Percentiles rank a stretch among this genome's conserved stretches.
Evolutionary conservation across 2,888 invertebrate species (phyloP).

Genomic region (Hyposoter didymator): DNA sequence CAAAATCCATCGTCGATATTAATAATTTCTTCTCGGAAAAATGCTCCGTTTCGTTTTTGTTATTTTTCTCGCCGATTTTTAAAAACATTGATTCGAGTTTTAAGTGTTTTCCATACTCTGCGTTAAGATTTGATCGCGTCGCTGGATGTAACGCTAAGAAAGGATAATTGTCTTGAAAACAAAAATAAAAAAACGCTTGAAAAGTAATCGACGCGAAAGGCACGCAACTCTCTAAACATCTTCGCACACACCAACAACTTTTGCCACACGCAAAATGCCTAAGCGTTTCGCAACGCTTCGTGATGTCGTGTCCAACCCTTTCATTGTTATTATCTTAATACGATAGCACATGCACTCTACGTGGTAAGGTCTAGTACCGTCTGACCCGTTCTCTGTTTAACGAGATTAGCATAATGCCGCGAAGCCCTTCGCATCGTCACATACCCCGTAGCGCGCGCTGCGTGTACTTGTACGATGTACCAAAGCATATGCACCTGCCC

Average conservation of each 20-base stretch:
- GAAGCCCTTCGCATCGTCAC: conserved; percentile 79
- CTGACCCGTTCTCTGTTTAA: conserved; percentile 81
- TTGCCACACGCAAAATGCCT: neutral
- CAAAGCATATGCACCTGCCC: conserved; percentile 47
- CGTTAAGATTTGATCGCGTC: neutral
- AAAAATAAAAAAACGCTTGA: neutral
- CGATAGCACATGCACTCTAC: conserved; percentile 70
- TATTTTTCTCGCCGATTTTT: neutral
- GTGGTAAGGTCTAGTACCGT: conserved; percentile 77
- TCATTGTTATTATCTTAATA: conserved; percentile 80
- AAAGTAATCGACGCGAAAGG: neutral
- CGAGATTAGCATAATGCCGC: conserved; percentile 82
- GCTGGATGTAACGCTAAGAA: neutral
- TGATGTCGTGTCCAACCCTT: conserved; percentile 72
- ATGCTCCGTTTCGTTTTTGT: neutral
- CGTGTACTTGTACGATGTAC: conserved; percentile 44
- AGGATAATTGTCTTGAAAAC: neutral
- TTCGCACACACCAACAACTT: neutral
- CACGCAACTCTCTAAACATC: conserved; percentile 4
- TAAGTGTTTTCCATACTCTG: neutral
- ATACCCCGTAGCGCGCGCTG: conserved; percentile 70
- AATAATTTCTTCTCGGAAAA: neutral
- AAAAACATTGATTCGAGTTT: no score
- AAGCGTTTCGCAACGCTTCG: conserved; percentile 42
- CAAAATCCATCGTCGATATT: neutral